A percentile compares a stretch with the other conserved stretches of the same genome.
Evolutionary conservation across 2,113 vertebrate species (phyloP).

Genomic region (Tachysurus vachellii): DNA sequence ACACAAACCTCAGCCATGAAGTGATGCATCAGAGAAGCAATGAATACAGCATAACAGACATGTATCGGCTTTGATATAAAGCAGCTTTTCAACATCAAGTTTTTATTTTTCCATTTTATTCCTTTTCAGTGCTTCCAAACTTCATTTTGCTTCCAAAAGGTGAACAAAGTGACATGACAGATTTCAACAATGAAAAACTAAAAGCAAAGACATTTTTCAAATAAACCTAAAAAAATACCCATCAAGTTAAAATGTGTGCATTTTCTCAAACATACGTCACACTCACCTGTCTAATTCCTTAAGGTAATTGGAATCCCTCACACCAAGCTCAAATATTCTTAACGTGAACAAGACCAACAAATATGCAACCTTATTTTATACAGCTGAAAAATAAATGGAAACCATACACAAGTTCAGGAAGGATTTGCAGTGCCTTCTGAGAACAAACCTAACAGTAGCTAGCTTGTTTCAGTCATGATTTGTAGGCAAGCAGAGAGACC

Average conservation of each 20-base stretch:
- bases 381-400: conserved; percentile 37
- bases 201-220: not conserved
- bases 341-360: conserved; percentile 50
- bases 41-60: conserved; percentile 67
- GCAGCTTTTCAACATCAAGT: conserved; percentile 46
- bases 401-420: conserved; percentile 1
- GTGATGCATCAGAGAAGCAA: conserved; percentile 61
- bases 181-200: conserved; percentile 1
- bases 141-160: not conserved
- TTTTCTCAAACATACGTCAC: not conserved
- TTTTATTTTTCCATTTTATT: not conserved
- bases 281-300: not conserved
- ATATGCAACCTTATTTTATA: conserved; percentile 55
- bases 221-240: not conserved
- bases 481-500: not conserved
- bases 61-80: conserved; percentile 58
- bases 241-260: not conserved
- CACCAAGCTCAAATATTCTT: conserved; percentile 44
- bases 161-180: conserved; percentile 17
- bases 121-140: conserved; percentile 11
- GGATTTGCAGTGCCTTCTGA: not conserved
- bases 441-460: not conserved
- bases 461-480: not conserved
- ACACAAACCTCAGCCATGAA: conserved; percentile 53
- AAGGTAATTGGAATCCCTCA: conserved; percentile 32